These are phyloP conservation scores for Nematostella vectensis DNA, from an alignment of 92 coral and sea anemone genomes.

Conservation along the genomic window DNA sequence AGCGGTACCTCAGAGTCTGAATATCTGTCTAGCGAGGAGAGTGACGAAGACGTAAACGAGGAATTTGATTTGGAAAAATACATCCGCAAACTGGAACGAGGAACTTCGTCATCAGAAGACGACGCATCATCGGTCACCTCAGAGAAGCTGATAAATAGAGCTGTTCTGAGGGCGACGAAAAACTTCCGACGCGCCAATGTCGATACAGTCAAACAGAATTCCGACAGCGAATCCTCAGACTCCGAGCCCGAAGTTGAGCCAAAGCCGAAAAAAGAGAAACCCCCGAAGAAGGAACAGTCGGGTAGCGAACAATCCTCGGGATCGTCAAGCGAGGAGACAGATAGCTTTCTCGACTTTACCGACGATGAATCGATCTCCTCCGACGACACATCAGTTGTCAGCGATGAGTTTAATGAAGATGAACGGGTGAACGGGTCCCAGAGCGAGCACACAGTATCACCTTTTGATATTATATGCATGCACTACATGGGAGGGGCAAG, in stretches of 20 bases:
- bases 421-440: no score
- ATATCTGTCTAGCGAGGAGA: no score
- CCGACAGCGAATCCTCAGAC: no score
- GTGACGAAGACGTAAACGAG: no score
- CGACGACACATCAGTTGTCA: conserved; percentile 12
- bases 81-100: conserved; percentile 20
- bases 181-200: conserved; percentile 8
- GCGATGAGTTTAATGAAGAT: conserved; percentile 3
- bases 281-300: conserved; percentile 1
- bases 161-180: conserved; percentile 19
- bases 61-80: conserved; percentile 40
- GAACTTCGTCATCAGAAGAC: no score
- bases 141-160: conserved; percentile 10
- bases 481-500: conserved; percentile 15
- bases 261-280: not conserved
- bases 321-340: conserved; percentile 9
- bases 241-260: not conserved
- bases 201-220: no score
- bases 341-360: conserved; percentile 3
- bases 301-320: conserved; percentile 2
- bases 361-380: conserved; percentile 26
- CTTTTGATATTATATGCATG: conserved; percentile 22
- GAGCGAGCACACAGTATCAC: no score
- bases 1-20: conserved; percentile 15
- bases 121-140: conserved; percentile 19